Percentiles rank a stretch among this genome's conserved stretches.
Evolutionary conservation across 2,888 invertebrate genomes (phyloP).

Genomic region (Platypus cylindrus): DNA sequence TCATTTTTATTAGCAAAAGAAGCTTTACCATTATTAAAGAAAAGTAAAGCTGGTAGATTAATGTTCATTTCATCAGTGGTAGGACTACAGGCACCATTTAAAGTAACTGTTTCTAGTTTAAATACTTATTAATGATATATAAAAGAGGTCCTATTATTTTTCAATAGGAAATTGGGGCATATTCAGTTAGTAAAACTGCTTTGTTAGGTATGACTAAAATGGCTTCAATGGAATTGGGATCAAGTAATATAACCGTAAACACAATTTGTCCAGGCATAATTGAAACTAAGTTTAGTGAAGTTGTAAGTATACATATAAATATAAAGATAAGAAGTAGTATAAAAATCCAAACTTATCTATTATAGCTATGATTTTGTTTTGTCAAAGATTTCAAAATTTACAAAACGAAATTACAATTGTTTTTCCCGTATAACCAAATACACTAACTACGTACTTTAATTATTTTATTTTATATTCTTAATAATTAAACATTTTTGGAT

Average conservation of each 20-base stretch:
- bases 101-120: slow-evolving; percentile 35
- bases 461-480: no score
- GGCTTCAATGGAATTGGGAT: slow-evolving; percentile 60
- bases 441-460: no score
- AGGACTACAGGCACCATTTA: slow-evolving; percentile 64
- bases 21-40: slow-evolving; percentile 64
- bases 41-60: slow-evolving; percentile 69
- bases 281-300: slow-evolving; percentile 74
- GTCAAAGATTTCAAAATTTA: no score
- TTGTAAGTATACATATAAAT: slow-evolving; percentile 54
- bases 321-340: no score
- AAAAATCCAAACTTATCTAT: no score
- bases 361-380: no score
- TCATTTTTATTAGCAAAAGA: slow-evolving; percentile 79
- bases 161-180: slow-evolving; percentile 67
- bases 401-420: no score
- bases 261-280: slow-evolving; percentile 88
- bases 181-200: slow-evolving; percentile 89
- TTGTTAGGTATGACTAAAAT: slow-evolving; percentile 79
- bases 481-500: no score
- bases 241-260: slow-evolving; percentile 83
- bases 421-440: no score
- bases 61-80: slow-evolving; percentile 83
- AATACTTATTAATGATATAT: neutral
- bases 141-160: neutral